Base-by-base conservation (phyloP, 2,888 invertebrate genomes). In the Ferdinandea cuprea region DNA sequence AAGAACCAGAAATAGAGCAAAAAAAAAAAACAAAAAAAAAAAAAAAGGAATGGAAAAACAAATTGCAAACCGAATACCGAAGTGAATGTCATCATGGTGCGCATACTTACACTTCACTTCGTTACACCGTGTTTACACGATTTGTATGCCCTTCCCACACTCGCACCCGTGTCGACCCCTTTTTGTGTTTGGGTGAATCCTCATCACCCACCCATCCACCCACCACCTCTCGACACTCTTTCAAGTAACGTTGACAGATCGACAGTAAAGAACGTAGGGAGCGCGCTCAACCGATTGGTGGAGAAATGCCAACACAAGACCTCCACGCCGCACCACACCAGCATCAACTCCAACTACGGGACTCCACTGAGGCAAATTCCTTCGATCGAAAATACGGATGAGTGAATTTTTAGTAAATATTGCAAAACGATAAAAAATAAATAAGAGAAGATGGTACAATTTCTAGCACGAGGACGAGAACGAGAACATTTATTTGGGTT, bases 61-160 rank as follows among this genome's bases (percentile, higher is more conserved):
- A 83, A 83, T 83, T 83, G 83, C 78, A 83, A 83, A 83, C 83
- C 78, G 83, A 83, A 83, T 83, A 69, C 83, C 83, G 50, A 83
- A 83, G 83, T 78, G 78, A 83, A 83, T 83, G 83, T 78, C 83
- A 83, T 83, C 83, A 83, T 78, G 78, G 78, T 72, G 83, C 78
- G 83, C 83, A 78, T 78, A 83, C 83, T 83, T 83, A 83, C 83
- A 83, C 83, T 83, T 78, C 83, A 83, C 83, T 83, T 83, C 78
- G 83, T 83, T 83, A 83, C 83, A 83, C 72, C 78, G 72, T 83
- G 83, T 83, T 83, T 83, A 83, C 83, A 83, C 72, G 83, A 83
- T 78, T 83, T 83, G 78, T 72, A 63, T 78, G 78, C 35, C 71
- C 71, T 61, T 7, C 63, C 17, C 21, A 48, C 25, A 8, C 25